Percentiles rank a stretch among this genome's conserved stretches.
phyloP scores from a whole-genome alignment of 53 echinoderm and acorn worm species.

The Mesocentrotus franciscanus region DNA sequence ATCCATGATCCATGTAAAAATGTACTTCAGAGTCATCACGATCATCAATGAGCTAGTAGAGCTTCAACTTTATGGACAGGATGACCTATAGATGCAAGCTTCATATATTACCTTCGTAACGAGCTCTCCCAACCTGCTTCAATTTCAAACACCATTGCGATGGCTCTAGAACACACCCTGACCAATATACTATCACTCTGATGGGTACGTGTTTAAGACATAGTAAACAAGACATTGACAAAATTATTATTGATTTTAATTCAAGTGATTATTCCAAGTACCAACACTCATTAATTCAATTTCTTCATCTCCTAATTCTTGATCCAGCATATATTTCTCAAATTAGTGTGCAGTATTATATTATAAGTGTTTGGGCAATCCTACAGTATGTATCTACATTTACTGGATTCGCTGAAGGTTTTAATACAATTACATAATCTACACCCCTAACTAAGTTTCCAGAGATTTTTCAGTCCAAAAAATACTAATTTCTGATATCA shows the following conservation, averaged over 20 bases:
- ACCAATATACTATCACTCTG: too few relatives aligned
- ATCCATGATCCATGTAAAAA: conserved; percentile 5
- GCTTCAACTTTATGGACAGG: neutral
- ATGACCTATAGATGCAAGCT: neutral
- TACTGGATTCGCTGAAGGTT: neutral
- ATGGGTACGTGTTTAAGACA: too few relatives aligned
- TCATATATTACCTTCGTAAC: neutral
- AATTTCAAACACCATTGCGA: neutral
- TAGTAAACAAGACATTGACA: too few relatives aligned
- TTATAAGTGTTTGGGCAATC: neutral
- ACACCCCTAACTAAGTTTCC: neutral
- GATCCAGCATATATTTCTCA: neutral
- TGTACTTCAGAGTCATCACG: neutral
- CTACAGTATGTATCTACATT: neutral
- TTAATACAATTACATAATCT: neutral
- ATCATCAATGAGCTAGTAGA: neutral
- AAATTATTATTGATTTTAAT: too few relatives aligned
- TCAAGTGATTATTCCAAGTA: neutral
- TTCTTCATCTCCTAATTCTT: neutral
- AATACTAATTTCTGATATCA: neutral
- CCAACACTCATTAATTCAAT: neutral
- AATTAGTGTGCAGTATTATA: neutral
- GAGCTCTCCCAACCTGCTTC: neutral
- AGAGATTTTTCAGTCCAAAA: neutral
- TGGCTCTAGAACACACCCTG: too few relatives aligned